phyloP scores from a whole-genome alignment of 1,140 invertebrate species.

The Archivesica marissinica region DNA sequence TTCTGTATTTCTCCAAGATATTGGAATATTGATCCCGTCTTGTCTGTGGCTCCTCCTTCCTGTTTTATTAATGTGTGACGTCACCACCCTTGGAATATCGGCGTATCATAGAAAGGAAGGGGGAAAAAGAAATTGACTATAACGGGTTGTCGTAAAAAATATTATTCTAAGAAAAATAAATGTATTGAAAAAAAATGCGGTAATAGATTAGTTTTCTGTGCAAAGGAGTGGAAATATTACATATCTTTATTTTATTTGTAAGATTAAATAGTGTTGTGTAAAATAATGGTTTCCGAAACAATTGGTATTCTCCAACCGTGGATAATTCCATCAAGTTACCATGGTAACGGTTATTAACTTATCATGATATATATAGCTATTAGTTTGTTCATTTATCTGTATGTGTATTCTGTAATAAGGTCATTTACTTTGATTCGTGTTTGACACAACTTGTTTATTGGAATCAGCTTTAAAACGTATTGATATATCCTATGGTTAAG shows the following conservation, averaged over 20 bases:
- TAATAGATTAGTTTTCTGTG: neutral
- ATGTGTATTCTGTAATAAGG: no score
- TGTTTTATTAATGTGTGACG: conserved; percentile 16
- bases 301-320: conserved; percentile 46
- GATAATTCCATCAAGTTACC: conserved; percentile 49
- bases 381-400: no score
- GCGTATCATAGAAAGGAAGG: conserved; percentile 8
- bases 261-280: neutral
- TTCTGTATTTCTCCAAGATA: neutral
- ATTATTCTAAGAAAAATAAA: neutral
- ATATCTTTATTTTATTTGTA: neutral
- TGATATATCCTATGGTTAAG: no score
- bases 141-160: neutral
- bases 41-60: neutral
- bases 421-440: no score
- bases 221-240: neutral
- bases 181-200: neutral
- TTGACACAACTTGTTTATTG: no score
- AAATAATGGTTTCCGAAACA: conserved; percentile 46
- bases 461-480: no score
- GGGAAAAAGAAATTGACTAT: conserved; percentile 2
- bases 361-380: neutral
- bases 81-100: conserved; percentile 19
- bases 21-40: conserved; percentile 9
- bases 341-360: conserved; percentile 37